Evolutionary conservation across 2,113 vertebrate species (phyloP), one percentile per base, ranked within the genome.

Genomic region (Struthidea cinerea): DNA sequence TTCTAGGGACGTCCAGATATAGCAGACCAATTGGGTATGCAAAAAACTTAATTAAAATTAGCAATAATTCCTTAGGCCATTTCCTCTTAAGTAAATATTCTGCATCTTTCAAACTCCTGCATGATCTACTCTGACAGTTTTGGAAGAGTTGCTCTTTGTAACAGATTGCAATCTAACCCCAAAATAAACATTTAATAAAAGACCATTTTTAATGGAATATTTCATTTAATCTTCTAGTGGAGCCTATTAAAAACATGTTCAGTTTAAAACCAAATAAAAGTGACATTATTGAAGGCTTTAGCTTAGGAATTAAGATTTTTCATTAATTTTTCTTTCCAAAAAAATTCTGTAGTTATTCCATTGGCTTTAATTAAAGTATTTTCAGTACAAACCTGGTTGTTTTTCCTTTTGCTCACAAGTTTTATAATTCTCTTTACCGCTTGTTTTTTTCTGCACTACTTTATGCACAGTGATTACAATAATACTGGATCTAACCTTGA

Each of bases 21-120:
- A 59, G 74, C 42, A 93, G 94, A 67, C 27, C 75, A 94, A 75
- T 71, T 68, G 37, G 35, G 23, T 95, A 87, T 76, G 56, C 64
- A 95, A 82, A 95, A 96, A 87, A 33, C 22, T 81, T 94, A 87
- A 97, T 96, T 92, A 94, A 95, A 97, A 96, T 97, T 92, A 97
- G 67, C 14, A 87, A 88, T 82, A 91, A 73, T 87, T 92, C 71
- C 65, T 80, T 61, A 90, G 69, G 81, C 57, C 52, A 82, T 96
- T 84, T 96, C 77, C 75, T 97, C 68, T 90, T 76, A 94, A 96
- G 64, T 95, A 98, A 97, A 95, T 89, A 92, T 87, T 93, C 84
- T 88, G 5, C 74, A 87, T 94, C 92, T 95, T 95, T 96, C 89
- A 96, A 86, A 94, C 96, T 86, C 78, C 87, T 97, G 46, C 37